Evolutionary conservation across 2,113 vertebrate species (phyloP).

Genomic region (Pteropus alecto): DNA sequence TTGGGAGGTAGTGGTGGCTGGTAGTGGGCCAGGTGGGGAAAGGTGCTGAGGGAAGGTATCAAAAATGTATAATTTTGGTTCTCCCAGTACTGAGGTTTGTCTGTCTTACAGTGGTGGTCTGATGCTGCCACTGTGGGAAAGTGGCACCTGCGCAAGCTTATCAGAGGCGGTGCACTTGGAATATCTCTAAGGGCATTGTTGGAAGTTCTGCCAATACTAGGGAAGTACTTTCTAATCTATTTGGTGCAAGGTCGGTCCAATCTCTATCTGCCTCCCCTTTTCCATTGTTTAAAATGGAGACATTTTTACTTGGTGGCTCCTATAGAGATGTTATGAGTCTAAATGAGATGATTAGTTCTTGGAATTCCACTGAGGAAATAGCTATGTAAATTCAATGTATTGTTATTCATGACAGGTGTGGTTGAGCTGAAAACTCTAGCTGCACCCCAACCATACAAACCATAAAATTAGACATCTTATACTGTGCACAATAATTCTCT

Average conservation of each 20-base stretch:
- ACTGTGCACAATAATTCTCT: slow-evolving; percentile 29
- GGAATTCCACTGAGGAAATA: slow-evolving; percentile 66
- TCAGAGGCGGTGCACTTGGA: not conserved
- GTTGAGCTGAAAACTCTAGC: slow-evolving; percentile 54
- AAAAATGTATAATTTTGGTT: not conserved
- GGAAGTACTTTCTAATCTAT: not conserved
- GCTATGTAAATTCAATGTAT: slow-evolving; percentile 63
- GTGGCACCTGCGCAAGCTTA: not conserved
- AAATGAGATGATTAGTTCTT: slow-evolving; percentile 48
- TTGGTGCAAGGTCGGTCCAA: not conserved
- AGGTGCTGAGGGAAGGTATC: not conserved
- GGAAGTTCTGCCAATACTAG: not conserved
- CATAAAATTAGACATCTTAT: slow-evolving; percentile 48
- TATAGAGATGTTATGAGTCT: slow-evolving; percentile 28
- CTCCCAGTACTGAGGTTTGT: not conserved
- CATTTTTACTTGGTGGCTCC: not conserved
- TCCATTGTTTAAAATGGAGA: slow-evolving; percentile 52
- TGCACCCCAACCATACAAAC: slow-evolving; percentile 36
- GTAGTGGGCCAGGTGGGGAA: not conserved
- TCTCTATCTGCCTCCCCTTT: not conserved
- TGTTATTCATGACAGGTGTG: slow-evolving; percentile 61
- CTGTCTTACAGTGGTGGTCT: not conserved
- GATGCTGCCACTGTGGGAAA: not conserved
- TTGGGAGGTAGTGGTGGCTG: not conserved
- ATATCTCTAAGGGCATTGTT: not conserved